Percentiles rank a stretch among this genome's conserved stretches.
Evolutionary conservation across 2,113 vertebrate species (phyloP).

Genomic region (Globicephala melas): DNA sequence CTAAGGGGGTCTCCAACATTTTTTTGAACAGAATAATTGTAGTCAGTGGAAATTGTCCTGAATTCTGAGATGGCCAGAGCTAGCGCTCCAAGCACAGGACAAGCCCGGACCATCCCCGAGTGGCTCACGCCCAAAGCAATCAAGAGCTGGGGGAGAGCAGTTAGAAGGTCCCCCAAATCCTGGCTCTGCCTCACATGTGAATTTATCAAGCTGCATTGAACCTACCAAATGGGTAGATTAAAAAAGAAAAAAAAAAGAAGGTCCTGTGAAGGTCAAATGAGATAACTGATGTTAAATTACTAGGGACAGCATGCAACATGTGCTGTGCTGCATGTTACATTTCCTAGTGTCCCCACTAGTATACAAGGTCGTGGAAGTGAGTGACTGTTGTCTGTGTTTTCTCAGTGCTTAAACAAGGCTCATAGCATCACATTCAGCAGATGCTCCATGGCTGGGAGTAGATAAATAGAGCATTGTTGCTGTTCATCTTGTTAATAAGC

Average conservation of each 20-base stretch:
- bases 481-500: background rate
- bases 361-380: background rate
- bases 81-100: background rate
- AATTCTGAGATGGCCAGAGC: background rate
- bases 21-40: background rate
- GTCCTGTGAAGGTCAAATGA: background rate
- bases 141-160: background rate
- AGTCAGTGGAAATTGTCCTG: background rate
- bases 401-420: background rate
- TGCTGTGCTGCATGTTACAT: background rate
- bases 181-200: background rate
- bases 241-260: background rate
- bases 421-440: background rate
- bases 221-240: background rate
- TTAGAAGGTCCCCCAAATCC: background rate
- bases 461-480: background rate
- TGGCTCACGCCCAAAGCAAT: background rate
- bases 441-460: background rate
- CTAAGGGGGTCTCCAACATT: background rate
- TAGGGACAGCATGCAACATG: background rate
- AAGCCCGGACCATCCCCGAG: background rate
- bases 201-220: background rate
- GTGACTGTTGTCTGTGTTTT: background rate
- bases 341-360: background rate
- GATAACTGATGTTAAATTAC: background rate